Percentiles rank a stretch among this genome's conserved stretches.
These are phyloP conservation scores for Furcula furcula DNA, from an alignment of 2,888 invertebrate species.

Conservation along the genomic window DNA sequence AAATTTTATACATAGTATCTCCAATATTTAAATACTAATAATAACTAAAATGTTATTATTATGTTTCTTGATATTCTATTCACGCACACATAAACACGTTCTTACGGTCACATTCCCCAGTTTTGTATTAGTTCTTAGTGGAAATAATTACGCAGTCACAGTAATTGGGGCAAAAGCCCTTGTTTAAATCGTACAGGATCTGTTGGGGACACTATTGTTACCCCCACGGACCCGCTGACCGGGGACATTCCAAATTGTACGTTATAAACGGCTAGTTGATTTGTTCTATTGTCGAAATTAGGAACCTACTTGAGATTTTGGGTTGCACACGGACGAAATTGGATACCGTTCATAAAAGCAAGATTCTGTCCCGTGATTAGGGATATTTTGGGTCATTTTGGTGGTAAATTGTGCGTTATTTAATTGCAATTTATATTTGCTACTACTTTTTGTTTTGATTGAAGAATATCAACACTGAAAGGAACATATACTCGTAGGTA, in stretches of 20 bases:
- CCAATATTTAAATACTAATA: too few relatives aligned
- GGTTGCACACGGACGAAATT: neutral
- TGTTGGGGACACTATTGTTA: slow-evolving; percentile 73
- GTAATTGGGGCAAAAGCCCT: slow-evolving; percentile 75
- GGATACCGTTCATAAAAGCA: neutral
- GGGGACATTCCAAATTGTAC: slow-evolving; percentile 69
- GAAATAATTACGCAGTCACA: slow-evolving; percentile 69
- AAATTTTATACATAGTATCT: too few relatives aligned
- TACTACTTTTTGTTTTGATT: too few relatives aligned
- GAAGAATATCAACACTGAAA: too few relatives aligned
- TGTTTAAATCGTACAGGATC: slow-evolving; percentile 68
- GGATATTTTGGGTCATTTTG: too few relatives aligned
- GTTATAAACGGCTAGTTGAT: slow-evolving; percentile 52
- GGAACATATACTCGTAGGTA: too few relatives aligned
- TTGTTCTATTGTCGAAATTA: slow-evolving; percentile 27
- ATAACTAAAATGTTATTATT: too few relatives aligned
- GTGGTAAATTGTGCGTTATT: too few relatives aligned
- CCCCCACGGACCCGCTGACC: slow-evolving; percentile 56
- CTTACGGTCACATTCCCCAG: too few relatives aligned
- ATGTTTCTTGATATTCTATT: too few relatives aligned
- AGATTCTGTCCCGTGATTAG: neutral
- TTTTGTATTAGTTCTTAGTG: slow-evolving; percentile 47
- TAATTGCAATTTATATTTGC: too few relatives aligned
- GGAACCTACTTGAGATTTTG: neutral
- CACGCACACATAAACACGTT: neutral